Evolutionary conservation across 2,888 invertebrate genomes (phyloP), one percentile per base, ranked within the genome.

Genomic region (Drosophila pseudotakahashii): DNA sequence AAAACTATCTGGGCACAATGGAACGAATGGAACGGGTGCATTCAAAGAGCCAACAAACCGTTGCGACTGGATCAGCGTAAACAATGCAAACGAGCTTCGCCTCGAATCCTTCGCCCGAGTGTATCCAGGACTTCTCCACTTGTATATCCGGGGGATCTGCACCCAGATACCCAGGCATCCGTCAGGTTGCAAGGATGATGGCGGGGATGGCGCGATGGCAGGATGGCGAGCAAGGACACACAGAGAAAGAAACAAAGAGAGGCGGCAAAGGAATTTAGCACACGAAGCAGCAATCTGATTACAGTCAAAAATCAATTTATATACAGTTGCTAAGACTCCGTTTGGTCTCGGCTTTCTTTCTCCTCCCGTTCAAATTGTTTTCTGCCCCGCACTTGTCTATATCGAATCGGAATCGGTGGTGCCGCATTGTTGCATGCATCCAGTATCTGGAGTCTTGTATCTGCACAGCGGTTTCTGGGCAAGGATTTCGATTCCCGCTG

Each of bases 111-210:
- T 95, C 95, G 0, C 95, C 95, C 0, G 95, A 94, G 90, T 95
- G 95, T 53, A 95, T 94, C 95, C 95, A 95, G 9, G 94, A 94
- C 57, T 94, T 92, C 90, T 95, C 95, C 82, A 95, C 95, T 58
- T 94, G 94, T 76, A 95, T 95, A 90, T 95, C 95, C 4, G 95
- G 95, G 0, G 95, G 94, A 92, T 94, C 95, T 95, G 93, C 0
- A 66, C 32, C 14, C 53, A 34, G 42, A 53, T 37, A 52, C 44
- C 39, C 51, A 13, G 69, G 53, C 52, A 69, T 71, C 69, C 62
- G 62, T 55, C 70, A 69, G 44, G 67, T 67, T 53, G 67, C 64
- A 42, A 16, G 59, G 13, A 39, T 14, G 23, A 23, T 23, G 23
- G 23, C 23, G 3, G 23, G 2, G n/a, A 19, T 19, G 19, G 19